Evolutionary conservation across 2,888 invertebrate genomes (phyloP).

Genomic region (Drosophila cyrtoloma): DNA sequence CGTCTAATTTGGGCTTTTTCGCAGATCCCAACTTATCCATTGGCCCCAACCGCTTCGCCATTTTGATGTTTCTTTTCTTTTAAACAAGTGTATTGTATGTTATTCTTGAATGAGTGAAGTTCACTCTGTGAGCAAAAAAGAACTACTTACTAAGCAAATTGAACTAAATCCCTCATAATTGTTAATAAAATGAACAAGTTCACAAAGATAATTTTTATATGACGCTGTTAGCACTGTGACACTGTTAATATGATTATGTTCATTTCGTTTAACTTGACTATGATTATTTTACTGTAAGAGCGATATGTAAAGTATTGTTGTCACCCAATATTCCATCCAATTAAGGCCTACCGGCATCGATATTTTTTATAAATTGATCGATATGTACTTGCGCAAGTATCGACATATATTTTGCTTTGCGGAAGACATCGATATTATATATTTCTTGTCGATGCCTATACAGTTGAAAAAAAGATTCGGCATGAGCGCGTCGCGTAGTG

Average conservation of each 20-base stretch:
- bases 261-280: background rate
- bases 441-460: conserved; percentile 23
- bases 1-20: conserved; percentile 82
- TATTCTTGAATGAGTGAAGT: background rate
- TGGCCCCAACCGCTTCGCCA: conserved; percentile 80
- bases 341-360: background rate
- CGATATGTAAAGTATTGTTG: background rate
- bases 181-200: background rate
- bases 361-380: conserved; percentile 1
- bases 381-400: conserved; percentile 1
- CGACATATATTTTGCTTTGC: conserved; percentile 1
- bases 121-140: background rate
- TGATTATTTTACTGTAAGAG: background rate
- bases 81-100: background rate
- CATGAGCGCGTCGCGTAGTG: conserved; percentile 49
- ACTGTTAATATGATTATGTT: background rate
- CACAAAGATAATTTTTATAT: background rate
- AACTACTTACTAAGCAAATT: background rate
- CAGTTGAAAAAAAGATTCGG: conserved; percentile 45
- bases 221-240: no score
- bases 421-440: conserved; percentile 12
- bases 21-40: conserved; percentile 76
- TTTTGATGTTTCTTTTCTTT: conserved; percentile 24
- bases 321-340: background rate
- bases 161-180: background rate